These are phyloP conservation scores for Peribatodes rhomboidaria DNA, from an alignment of 2,888 invertebrate genomes.

Conservation along the genomic window DNA sequence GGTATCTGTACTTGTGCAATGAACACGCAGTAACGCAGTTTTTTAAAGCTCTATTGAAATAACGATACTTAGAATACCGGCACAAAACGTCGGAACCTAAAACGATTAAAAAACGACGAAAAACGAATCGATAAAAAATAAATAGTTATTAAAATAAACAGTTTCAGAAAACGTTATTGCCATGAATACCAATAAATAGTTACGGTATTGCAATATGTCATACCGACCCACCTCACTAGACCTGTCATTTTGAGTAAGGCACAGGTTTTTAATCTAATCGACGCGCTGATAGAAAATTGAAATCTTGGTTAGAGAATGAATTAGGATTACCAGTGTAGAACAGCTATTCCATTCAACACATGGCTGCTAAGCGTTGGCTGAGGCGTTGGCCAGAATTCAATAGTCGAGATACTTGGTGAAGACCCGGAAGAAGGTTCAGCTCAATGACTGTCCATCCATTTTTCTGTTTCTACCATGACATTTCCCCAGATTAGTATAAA, in stretches of 20 bases:
- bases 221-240: too few relatives aligned
- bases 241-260: neutral
- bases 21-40: too few relatives aligned
- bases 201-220: too few relatives aligned
- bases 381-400: neutral
- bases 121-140: too few relatives aligned
- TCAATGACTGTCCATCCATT: neutral
- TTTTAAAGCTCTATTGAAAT: too few relatives aligned
- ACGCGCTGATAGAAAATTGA: neutral
- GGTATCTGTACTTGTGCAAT: too few relatives aligned
- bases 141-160: too few relatives aligned
- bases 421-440: neutral
- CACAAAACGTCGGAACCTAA: too few relatives aligned
- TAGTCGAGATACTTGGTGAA: neutral
- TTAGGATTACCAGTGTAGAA: neutral
- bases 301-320: neutral
- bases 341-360: neutral
- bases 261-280: neutral
- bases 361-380: neutral
- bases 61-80: too few relatives aligned
- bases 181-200: too few relatives aligned
- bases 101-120: too few relatives aligned
- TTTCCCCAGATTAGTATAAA: slow-evolving; percentile 33
- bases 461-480: slow-evolving; percentile 24
- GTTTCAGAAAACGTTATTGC: too few relatives aligned